Conservation (phyloP, 35 echinoderm and acorn worm genomes). For the Strongylocentrotus purpuratus region DNA sequence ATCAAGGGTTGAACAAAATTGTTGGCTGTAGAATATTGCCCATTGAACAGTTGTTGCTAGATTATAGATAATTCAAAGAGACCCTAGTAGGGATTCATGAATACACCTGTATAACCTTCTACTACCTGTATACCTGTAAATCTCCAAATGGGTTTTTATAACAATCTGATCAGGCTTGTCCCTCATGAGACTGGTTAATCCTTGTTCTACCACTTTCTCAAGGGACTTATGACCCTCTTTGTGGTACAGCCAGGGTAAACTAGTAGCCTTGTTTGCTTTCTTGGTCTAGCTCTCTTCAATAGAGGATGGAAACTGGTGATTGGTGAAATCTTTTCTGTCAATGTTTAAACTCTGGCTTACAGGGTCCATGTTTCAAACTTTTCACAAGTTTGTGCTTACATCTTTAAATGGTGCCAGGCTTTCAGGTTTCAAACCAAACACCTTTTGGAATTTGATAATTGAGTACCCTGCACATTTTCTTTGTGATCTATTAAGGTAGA, state of each 20-base stretch:
- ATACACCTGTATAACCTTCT: not conserved
- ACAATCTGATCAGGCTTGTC: not conserved
- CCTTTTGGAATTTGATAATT: slow-evolving; percentile 3
- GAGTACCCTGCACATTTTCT: not conserved
- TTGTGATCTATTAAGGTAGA: not conserved
- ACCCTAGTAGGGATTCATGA: no score
- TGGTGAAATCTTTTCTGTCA: slow-evolving; percentile 24
- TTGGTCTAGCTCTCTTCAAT: not conserved
- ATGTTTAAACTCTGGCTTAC: slow-evolving; percentile 33
- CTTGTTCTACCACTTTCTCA: not conserved
- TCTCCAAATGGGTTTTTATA: not conserved
- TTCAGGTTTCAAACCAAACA: not conserved
- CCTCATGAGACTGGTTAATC: not conserved
- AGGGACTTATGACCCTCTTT: not conserved
- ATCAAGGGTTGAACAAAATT: no score
- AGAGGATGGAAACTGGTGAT: not conserved
- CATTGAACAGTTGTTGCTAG: no score
- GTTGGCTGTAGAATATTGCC: no score
- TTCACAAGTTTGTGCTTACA: not conserved
- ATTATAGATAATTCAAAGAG: not conserved
- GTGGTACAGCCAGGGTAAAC: not conserved
- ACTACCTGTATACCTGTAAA: not conserved
- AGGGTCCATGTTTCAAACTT: not conserved
- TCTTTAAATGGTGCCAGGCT: not conserved
- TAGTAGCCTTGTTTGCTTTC: slow-evolving; percentile 12